These are phyloP conservation scores for Heloderma charlesbogerti DNA, from an alignment of 2,113 vertebrate genomes.

Conservation along the genomic window DNA sequence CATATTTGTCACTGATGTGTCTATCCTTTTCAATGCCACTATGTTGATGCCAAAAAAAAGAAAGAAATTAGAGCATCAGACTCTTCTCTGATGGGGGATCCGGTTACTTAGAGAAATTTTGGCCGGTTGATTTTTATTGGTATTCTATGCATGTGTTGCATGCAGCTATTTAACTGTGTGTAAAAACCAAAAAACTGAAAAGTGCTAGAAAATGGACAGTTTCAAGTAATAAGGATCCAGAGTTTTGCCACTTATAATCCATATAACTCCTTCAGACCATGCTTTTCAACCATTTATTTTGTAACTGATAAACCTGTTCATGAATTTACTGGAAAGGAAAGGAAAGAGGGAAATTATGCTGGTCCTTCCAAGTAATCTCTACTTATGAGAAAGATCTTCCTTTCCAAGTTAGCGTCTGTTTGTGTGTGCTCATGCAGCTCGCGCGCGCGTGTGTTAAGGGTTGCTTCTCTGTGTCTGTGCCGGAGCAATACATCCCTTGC, in stretches of 20 bases:
- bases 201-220: constrained; percentile 37
- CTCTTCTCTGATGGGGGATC: constrained; percentile 53
- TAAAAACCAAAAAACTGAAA: constrained; percentile 48
- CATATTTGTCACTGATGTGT: constrained; percentile 61
- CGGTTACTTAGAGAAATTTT: constrained; percentile 66
- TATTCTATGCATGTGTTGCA: constrained; percentile 71
- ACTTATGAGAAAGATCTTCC: constrained; percentile 49
- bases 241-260: background rate
- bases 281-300: constrained; percentile 48
- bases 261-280: constrained; percentile 41
- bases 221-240: constrained; percentile 32
- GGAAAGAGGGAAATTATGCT: constrained; percentile 55
- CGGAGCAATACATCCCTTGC: constrained; percentile 69
- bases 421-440: constrained; percentile 25
- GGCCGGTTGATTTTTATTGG: constrained; percentile 53
- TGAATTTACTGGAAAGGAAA: constrained; percentile 72
- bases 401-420: constrained; percentile 30
- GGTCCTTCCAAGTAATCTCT: constrained; percentile 41
- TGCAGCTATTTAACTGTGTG: constrained; percentile 69
- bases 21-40: constrained; percentile 64
- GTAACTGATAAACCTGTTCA: constrained; percentile 72
- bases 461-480: constrained; percentile 71
- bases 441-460: constrained; percentile 19
- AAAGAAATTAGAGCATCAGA: constrained; percentile 42
- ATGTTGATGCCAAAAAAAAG: constrained; percentile 45